These are phyloP conservation scores for Drosophila macrospina DNA, from an alignment of 2,888 invertebrate genomes.

Conservation along the genomic window DNA sequence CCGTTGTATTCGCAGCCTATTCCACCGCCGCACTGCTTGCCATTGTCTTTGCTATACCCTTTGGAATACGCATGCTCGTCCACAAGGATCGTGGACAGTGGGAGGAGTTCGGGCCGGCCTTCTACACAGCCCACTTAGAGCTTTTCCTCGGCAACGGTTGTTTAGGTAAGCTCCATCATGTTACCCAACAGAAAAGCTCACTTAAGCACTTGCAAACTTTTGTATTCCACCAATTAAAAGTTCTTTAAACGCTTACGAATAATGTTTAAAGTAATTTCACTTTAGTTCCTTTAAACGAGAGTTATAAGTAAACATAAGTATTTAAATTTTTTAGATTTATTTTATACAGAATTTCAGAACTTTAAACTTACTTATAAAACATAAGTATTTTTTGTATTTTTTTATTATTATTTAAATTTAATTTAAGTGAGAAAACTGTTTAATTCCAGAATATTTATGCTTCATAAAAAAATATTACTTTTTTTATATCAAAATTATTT, in stretches of 20 bases:
- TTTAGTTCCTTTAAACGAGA: too few relatives aligned
- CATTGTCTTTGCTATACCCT: constrained; percentile 89
- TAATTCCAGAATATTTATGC: too few relatives aligned
- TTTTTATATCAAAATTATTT: too few relatives aligned
- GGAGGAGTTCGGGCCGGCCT: constrained; percentile 88
- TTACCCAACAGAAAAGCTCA: neutral
- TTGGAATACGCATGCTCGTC: constrained; percentile 88
- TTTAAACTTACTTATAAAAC: too few relatives aligned
- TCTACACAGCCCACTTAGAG: constrained; percentile 90
- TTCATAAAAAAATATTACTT: too few relatives aligned
- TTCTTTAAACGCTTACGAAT: neutral
- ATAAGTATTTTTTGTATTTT: too few relatives aligned
- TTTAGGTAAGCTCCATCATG: constrained; percentile 85
- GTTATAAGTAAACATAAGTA: too few relatives aligned
- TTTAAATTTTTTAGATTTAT: too few relatives aligned
- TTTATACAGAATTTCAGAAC: too few relatives aligned
- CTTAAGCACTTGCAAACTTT: neutral
- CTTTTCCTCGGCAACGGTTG: constrained; percentile 91
- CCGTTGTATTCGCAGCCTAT: constrained; percentile 86
- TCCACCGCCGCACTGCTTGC: constrained; percentile 92
- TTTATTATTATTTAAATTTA: too few relatives aligned
- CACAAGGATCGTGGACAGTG: constrained; percentile 89
- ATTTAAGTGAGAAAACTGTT: too few relatives aligned
- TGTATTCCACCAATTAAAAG: neutral
- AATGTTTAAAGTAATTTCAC: neutral